Base-by-base conservation (phyloP, 2,888 invertebrate genomes). In the Automeris io region DNA sequence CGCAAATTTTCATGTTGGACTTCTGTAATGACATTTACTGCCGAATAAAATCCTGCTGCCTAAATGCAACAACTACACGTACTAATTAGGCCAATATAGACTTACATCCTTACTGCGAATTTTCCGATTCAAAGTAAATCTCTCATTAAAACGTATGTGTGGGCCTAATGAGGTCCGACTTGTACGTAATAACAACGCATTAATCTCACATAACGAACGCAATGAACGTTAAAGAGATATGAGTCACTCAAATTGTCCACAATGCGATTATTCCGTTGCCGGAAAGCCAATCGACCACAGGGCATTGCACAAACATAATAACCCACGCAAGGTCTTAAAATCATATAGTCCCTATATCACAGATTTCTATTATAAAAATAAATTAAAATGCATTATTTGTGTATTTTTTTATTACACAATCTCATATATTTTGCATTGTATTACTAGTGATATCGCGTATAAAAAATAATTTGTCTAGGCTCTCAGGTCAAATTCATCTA, bases 191-290 rank as follows among this genome's bases (percentile, higher is more conserved):
- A 81, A 77, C 80, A 77, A 70, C 70, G 71, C 77, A 82, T 81
- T 81, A 83, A 82, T 80, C 75, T 70, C 53, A 51, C 61, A 67
- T 80, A 81, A 82, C 81, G 81, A 82, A 79, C 72, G 75, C 77
- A 71, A 63, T 56, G 56, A 73, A 66, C 78, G 69, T 77, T 79
- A 77, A 78, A 81, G 75, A 78, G 66, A 70, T 60, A 61, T 65
- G 73, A 76, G 73, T 78, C 77, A 75, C 76, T 80, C 74, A 77
- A 80, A 80, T 77, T 70, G 75, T 71, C 71, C 79, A 77, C 78
- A 80, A 79, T 79, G 73, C 77, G 78, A 82, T 82, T 81, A 82
- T 79, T 79, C 70, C 72, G 75, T 80, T 80, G 75, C 69, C 46
- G 49, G 60, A 59, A 66, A 69, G 63, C 75, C 61, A 66, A 50